Percentiles rank a stretch among this genome's conserved stretches.
phyloP scores from a whole-genome alignment of 30 jellyfish, hydroid and myxozoan species.

The Catostylus mosaicus region DNA sequence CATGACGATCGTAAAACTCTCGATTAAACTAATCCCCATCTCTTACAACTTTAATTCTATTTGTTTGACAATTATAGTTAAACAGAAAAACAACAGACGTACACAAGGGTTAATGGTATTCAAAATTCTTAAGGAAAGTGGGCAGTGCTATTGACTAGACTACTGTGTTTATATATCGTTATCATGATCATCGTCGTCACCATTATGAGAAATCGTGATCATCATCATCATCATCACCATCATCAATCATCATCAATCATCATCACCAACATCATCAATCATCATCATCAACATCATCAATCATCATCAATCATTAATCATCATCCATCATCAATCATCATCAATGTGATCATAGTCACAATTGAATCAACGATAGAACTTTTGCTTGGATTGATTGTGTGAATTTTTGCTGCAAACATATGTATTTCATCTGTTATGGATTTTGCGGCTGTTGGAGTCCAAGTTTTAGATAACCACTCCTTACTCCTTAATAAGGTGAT shows the following conservation, averaged over 20 bases:
- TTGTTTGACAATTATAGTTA: too few relatives aligned
- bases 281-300: not conserved
- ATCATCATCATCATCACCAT: not conserved
- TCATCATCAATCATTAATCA: not conserved
- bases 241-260: not conserved
- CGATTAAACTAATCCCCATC: not conserved
- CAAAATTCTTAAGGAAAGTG: too few relatives aligned
- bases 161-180: too few relatives aligned
- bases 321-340: too few relatives aligned
- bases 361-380: too few relatives aligned
- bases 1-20: not conserved
- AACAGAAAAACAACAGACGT: too few relatives aligned
- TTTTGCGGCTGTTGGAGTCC: slow-evolving; percentile 8
- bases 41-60: not conserved
- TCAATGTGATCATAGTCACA: too few relatives aligned
- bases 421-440: not conserved
- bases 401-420: not conserved
- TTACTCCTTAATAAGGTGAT: not conserved
- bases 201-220: not conserved
- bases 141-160: too few relatives aligned
- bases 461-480: not conserved
- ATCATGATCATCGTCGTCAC: not conserved
- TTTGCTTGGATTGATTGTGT: not conserved
- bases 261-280: not conserved
- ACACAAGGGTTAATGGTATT: too few relatives aligned